Percentiles rank a stretch among this genome's conserved stretches.
phyloP scores from a whole-genome alignment of 2,113 vertebrate species.

The Nettapus auritus region DNA sequence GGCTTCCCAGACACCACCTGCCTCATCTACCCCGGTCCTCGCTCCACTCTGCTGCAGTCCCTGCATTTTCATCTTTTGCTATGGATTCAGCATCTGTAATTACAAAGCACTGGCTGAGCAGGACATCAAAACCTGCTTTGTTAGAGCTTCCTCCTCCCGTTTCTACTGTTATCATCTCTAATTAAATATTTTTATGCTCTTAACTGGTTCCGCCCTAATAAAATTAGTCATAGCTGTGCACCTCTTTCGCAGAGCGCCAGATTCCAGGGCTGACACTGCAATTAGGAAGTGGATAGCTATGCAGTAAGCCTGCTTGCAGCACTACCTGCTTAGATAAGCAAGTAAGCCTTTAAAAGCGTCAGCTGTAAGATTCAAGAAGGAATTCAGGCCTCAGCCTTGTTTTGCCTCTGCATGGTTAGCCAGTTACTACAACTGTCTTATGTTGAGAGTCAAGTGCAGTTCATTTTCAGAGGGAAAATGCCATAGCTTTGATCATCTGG shows the following conservation, averaged over 20 bases:
- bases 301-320: background rate
- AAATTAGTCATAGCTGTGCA: background rate
- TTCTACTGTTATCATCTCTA: background rate
- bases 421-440: background rate
- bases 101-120: background rate
- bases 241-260: no score
- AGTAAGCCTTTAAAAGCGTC: background rate
- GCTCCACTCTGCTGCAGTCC: background rate
- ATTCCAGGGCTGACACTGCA: background rate
- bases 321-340: rapidly evolving
- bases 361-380: background rate
- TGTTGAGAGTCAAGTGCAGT: background rate
- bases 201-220: background rate
- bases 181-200: background rate
- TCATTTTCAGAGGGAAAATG: background rate
- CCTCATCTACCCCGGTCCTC: background rate
- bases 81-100: background rate
- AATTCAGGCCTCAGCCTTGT: background rate
- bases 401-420: rapidly evolving
- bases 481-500: background rate
- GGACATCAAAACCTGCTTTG: background rate
- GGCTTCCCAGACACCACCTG: background rate
- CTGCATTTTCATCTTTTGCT: background rate
- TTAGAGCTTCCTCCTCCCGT: background rate
- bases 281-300: background rate